Evolutionary conservation across 2,888 invertebrate genomes (phyloP).

Genomic region (Leucoptera coffeella): DNA sequence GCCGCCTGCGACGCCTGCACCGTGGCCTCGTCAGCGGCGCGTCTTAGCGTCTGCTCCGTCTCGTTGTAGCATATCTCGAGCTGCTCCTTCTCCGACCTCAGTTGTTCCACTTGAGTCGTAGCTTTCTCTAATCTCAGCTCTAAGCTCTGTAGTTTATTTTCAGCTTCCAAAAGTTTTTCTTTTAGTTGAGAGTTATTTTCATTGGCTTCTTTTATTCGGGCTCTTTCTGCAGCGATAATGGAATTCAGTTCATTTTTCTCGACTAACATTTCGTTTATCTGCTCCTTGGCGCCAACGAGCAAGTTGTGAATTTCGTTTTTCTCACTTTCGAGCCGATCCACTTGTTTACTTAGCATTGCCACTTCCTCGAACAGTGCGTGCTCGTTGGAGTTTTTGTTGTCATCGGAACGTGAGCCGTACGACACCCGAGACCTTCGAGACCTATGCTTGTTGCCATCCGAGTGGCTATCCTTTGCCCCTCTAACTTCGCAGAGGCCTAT

Average conservation of each 20-base stretch:
- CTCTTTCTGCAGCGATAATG: conserved; percentile 14
- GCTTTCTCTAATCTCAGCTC: conserved; percentile 22
- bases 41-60: conserved; percentile 52
- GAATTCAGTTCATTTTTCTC: conserved; percentile 23
- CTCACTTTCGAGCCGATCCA: conserved; percentile 21
- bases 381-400: conserved; percentile 40
- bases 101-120: conserved; percentile 17
- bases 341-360: conserved; percentile 25
- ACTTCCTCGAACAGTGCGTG: conserved; percentile 50
- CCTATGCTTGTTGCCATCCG: conserved; percentile 25
- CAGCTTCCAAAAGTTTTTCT: conserved; percentile 14
- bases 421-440: conserved; percentile 34
- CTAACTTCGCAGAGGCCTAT: conserved; percentile 56
- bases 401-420: conserved; percentile 33
- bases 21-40: conserved; percentile 64
- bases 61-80: conserved; percentile 32
- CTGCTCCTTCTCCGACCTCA: conserved; percentile 30
- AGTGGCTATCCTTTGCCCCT: conserved; percentile 15
- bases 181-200: conserved; percentile 18
- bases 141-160: conserved; percentile 19
- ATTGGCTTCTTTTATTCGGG: conserved; percentile 16
- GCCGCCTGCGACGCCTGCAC: conserved; percentile 69
- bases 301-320: conserved; percentile 37
- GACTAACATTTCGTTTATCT: conserved; percentile 19
- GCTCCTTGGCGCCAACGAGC: conserved; percentile 21